Base-by-base conservation (phyloP, 2,113 vertebrate genomes). In the Arenaria interpres region DNA sequence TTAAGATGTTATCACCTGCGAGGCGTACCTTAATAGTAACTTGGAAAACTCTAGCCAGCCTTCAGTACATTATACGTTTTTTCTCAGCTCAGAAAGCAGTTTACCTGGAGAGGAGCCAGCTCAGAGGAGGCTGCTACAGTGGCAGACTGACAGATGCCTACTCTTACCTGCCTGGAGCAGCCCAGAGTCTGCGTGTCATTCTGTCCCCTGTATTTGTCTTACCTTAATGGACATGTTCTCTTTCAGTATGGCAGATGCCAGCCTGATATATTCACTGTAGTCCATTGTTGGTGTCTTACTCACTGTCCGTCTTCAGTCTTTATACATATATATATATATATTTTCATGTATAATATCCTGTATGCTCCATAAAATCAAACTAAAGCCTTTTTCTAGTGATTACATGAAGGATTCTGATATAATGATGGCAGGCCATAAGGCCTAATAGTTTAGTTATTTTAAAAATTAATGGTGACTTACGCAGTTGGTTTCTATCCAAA, bases 61-160 rank as follows among this genome's bases (percentile, higher is more conserved):
- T 92, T 85, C 87, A 86, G 59, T 93, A 88, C 92, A 85, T 41
- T 41, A 64, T 54, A 67, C 48, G 41, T 93, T 97, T 92, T 74
- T 96, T 67, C 90, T 96, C 30, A 0, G n/a, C 79, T 89, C 51
- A 87, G 89, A 91, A 96, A 95, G 76, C 86, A 94, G 76, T 85
- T 94, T 92, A 94, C 77, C 93, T 97, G 94, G 97, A 96, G 89
- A 89, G 64, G 21, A 89, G 90, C 93, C 93, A 22, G 62, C 66
- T 91, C 73, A 56, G 51, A 63, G 64, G 86, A 91, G 89, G 48
- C 80, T 90, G 88, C 60, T 4, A 5, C 81, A 41, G 89, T 57
- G 67, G 92, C 79, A 95, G 93, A 88, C 74, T 84, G 95, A 94
- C 91, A 91, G 95, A 93, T 93, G 87, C 90, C 87, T 66, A 8